These are phyloP conservation scores for Piscicola geometra DNA, from an alignment of 2,888 invertebrate genomes.

Conservation along the genomic window DNA sequence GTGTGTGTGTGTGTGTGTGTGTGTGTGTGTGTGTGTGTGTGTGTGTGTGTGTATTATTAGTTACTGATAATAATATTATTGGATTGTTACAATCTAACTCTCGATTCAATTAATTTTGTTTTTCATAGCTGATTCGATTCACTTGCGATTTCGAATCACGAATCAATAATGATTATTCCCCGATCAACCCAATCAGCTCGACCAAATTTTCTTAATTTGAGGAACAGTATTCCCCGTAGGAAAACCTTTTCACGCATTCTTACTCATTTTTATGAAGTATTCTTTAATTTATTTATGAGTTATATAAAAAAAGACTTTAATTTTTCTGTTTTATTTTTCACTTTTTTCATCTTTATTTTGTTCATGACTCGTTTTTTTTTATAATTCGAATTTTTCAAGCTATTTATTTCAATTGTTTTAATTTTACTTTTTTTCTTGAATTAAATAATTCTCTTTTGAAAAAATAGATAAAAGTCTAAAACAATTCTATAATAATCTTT, in stretches of 20 bases:
- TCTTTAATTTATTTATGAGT: constrained; percentile 15
- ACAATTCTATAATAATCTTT: no score
- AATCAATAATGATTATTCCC: no score
- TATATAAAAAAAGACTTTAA: no score
- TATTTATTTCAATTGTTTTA: background rate
- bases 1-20: background rate
- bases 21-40: no score
- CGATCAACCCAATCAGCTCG: constrained; percentile 69
- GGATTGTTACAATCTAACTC: background rate
- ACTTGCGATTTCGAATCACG: no score
- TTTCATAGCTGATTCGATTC: no score
- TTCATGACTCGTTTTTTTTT: background rate
- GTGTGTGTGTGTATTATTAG: no score
- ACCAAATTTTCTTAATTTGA: constrained; percentile 93
- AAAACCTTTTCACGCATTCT: background rate
- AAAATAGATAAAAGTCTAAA: no score
- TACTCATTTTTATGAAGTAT: background rate
- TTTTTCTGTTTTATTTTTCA: constrained; percentile 7
- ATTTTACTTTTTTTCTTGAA: background rate
- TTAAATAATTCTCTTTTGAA: no score
- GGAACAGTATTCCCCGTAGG: constrained; percentile 43
- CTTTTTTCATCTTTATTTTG: background rate
- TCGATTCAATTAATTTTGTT: background rate
- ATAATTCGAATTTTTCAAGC: background rate
- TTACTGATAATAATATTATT: background rate